Evolutionary conservation across 2,113 vertebrate genomes (phyloP), one percentile per base, ranked within the genome.

Genomic region (Pristiophorus japonicus): DNA sequence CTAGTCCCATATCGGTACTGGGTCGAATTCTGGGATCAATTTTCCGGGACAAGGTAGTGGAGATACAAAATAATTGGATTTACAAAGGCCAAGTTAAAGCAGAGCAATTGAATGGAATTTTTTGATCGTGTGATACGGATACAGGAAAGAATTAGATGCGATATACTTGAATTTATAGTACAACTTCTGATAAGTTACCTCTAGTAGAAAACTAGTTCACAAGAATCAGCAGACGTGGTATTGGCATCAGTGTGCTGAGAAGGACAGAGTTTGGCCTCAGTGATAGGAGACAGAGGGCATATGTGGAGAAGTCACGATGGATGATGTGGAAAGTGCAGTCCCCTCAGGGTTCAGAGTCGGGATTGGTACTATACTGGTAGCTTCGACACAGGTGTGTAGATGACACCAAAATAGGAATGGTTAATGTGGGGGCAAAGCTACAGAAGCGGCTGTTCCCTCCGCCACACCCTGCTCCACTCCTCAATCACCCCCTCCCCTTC

Each of bases 21-120:
- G 59, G 62, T 65, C 59, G 65, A 42, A n/a, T 0, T 8, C 59
- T 38, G 59, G 34, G 20, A 92, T 92, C 59, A 92, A 92, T 92
- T 92, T n/a, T 65, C 59, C 18, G 18, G n/a, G 59, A 42, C n/a
- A 63, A 63, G 59, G 55, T 63, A 65, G 62, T n/a, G 55, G 14
- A 63, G 88, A 63, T 63, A 38, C 20, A 63, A 92, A 92, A 63
- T 91, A 91, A 91, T 91, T 91, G 87, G 30, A 91, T 91, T 91
- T 62, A 55, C 7, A 51, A 30, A 55, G 45, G 8, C 24, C 24
- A 55, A 51, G 11, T 47, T 22, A 90, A 18, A 30, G 51, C 7
- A 88, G 27, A 34, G 30, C 51, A 90, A 55, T 59, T 90, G 34
- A 90, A 90, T 90, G 27, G 47, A 90, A 87, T 90, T n/a, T 59